These are phyloP conservation scores for Fragum whitleyi DNA, from an alignment of 2,888 invertebrate species.

Conservation along the genomic window DNA sequence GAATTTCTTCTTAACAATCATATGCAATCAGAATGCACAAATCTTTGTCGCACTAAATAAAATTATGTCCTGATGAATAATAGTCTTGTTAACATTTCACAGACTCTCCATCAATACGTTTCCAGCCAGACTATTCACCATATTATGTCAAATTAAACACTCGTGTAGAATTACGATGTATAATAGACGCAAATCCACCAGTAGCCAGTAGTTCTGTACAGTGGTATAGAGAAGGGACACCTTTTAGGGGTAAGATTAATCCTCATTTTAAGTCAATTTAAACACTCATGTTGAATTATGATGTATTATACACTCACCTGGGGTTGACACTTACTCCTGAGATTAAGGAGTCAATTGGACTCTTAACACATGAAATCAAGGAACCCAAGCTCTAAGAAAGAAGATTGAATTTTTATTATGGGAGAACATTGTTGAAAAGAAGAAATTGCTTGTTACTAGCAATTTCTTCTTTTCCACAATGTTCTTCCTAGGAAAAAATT, in stretches of 20 bases:
- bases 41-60: too few relatives aligned
- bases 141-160: constrained; percentile 67
- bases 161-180: constrained; percentile 67
- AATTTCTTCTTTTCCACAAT: constrained; percentile 8
- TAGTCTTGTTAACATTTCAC: too few relatives aligned
- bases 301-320: too few relatives aligned
- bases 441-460: not conserved
- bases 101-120: constrained; percentile 76
- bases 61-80: too few relatives aligned
- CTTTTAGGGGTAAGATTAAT: constrained; percentile 19
- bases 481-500: not conserved
- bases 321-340: too few relatives aligned
- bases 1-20: too few relatives aligned
- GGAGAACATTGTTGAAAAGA: constrained; percentile 6
- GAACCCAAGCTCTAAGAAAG: constrained; percentile 17
- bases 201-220: constrained; percentile 57
- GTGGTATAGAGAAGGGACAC: constrained; percentile 70
- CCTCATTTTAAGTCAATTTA: not conserved
- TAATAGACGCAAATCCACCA: constrained; percentile 74
- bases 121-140: constrained; percentile 71
- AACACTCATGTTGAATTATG: too few relatives aligned
- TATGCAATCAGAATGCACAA: too few relatives aligned
- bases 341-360: too few relatives aligned
- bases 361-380: too few relatives aligned
- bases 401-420: too few relatives aligned